Conservation (phyloP, 1,140 invertebrate species). For the Caenorhabditis latens region DNA sequence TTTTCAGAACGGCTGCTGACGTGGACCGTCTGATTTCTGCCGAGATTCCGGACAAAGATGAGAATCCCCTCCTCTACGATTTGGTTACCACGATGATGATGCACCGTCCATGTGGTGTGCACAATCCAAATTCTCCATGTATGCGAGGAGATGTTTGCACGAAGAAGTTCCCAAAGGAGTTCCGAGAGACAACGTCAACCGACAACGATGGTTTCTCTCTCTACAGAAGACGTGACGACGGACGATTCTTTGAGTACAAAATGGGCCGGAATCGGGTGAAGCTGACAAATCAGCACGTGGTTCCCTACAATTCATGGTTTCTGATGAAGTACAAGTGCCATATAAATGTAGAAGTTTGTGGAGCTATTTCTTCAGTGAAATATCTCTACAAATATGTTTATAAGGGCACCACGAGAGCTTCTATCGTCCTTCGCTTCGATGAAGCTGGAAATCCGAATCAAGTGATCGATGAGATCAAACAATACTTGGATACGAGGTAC, state of each 20-base stretch:
- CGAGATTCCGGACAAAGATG: not conserved
- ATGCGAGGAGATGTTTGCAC: conserved; percentile 11
- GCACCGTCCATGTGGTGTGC: conserved; percentile 29
- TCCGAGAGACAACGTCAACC: not conserved
- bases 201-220: not conserved
- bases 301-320: conserved; percentile 9
- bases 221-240: conserved; percentile 35
- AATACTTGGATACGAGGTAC: conserved; percentile 17
- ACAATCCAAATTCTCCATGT: conserved; percentile 11
- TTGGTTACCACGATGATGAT: conserved; percentile 2
- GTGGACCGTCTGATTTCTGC: conserved; percentile 9
- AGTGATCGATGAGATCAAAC: conserved; percentile 46
- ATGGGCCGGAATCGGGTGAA: not conserved
- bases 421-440: not conserved
- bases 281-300: conserved; percentile 22
- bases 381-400: conserved; percentile 56
- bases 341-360: conserved; percentile 41
- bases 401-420: conserved; percentile 34
- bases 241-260: not conserved
- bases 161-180: conserved; percentile 51
- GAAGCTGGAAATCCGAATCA: not conserved
- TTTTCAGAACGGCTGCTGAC: not conserved
- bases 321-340: not conserved
- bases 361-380: not conserved
- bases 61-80: not conserved